Conservation (phyloP, 2,113 vertebrate genomes). For the Vidua macroura region DNA sequence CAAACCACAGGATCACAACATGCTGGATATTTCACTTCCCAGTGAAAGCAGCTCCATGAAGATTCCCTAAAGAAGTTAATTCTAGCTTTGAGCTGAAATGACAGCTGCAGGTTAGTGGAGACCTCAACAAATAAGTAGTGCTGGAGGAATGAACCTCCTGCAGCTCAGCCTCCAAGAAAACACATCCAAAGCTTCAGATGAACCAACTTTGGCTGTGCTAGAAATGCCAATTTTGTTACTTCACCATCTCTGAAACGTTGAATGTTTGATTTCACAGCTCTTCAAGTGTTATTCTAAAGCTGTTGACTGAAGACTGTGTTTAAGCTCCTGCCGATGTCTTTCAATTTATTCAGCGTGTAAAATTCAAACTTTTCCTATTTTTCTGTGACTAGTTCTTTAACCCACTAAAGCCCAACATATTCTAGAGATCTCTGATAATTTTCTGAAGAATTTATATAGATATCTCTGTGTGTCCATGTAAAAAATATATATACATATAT, state of each 20-base stretch:
- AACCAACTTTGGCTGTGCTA: background rate
- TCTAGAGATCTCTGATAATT: background rate
- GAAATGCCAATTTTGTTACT: background rate
- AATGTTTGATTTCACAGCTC: background rate
- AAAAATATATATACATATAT: too few species aligned
- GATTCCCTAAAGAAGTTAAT: background rate
- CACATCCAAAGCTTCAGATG: accelerated
- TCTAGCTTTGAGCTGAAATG: background rate
- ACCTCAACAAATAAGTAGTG: background rate
- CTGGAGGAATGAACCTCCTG: background rate
- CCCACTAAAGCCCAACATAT: background rate
- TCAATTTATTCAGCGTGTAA: background rate
- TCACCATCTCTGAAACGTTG: background rate
- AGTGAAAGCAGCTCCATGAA: background rate
- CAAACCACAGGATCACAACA: accelerated
- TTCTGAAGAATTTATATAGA: background rate
- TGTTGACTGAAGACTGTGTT: background rate
- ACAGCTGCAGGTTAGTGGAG: background rate
- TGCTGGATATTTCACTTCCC: background rate
- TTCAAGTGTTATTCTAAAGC: background rate
- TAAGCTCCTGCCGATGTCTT: background rate
- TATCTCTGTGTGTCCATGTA: too few species aligned
- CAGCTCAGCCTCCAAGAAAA: background rate
- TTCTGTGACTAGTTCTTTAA: background rate
- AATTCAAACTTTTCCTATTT: background rate